Conservation (phyloP, 1,140 invertebrate species). For the Venustaconcha ellipsiformis region DNA sequence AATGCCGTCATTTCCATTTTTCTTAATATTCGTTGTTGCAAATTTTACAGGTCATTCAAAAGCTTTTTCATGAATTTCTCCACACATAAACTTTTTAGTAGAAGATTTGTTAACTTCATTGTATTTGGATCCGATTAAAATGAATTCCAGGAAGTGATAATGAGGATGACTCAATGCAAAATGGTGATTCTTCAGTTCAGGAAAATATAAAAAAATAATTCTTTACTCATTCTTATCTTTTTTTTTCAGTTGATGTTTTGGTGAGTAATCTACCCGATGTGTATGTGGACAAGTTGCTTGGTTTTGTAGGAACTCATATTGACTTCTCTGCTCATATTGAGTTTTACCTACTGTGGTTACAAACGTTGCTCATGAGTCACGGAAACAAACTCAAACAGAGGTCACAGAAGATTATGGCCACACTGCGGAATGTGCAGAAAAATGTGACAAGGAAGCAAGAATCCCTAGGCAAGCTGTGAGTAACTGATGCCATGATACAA, state of each 20-base stretch:
- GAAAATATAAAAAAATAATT: too few relatives aligned
- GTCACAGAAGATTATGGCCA: conserved; percentile 71
- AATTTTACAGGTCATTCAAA: too few relatives aligned
- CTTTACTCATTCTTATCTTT: conserved; percentile 24
- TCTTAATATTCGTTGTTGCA: too few relatives aligned
- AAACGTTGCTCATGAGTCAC: conserved; percentile 76
- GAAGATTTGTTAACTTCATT: too few relatives aligned
- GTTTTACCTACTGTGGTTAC: conserved; percentile 88
- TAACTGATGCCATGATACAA: conserved; percentile 4
- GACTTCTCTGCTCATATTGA: conserved; percentile 86
- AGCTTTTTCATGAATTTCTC: too few relatives aligned
- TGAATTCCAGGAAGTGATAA: too few relatives aligned
- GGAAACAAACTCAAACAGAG: conserved; percentile 73
- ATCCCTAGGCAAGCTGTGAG: conserved; percentile 88
- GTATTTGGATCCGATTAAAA: too few relatives aligned
- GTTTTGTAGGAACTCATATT: conserved; percentile 78
- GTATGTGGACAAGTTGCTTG: conserved; percentile 82
- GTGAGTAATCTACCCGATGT: conserved; percentile 77
- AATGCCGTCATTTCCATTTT: too few relatives aligned
- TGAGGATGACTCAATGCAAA: too few relatives aligned
- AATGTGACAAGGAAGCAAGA: conserved; percentile 83
- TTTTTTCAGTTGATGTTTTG: conserved; percentile 81
- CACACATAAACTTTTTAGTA: too few relatives aligned
- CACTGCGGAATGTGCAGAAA: conserved; percentile 83
- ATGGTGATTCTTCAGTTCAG: too few relatives aligned